Conservation (phyloP, 2,888 invertebrate genomes). For the Ceraclea dissimilis region DNA sequence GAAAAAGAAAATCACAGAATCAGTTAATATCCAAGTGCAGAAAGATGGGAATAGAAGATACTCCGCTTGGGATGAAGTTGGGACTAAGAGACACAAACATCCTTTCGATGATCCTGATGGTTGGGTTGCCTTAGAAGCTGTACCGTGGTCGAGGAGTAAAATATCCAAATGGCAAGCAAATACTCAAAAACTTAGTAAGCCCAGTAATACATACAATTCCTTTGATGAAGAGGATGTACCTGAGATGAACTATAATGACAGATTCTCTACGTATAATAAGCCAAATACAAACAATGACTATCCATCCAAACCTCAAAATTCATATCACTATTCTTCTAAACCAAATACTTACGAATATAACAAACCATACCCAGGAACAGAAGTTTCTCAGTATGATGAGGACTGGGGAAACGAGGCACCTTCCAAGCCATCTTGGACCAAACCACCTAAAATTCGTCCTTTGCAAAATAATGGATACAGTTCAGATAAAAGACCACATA, state of each 20-base stretch:
- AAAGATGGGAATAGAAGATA: slow-evolving; percentile 35
- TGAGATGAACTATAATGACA: slow-evolving; percentile 13
- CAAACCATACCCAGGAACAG: slow-evolving; percentile 11
- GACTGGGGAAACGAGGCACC: slow-evolving; percentile 22
- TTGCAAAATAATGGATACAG: slow-evolving; percentile 5
- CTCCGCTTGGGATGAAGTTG: slow-evolving; percentile 46
- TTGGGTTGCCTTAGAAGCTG: slow-evolving; percentile 70
- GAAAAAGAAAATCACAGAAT: slow-evolving; percentile 26
- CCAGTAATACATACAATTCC: slow-evolving; percentile 19
- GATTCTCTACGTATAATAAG: slow-evolving; percentile 16
- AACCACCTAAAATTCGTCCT: slow-evolving; percentile 12
- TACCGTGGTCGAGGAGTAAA: slow-evolving; percentile 74
- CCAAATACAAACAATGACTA: slow-evolving; percentile 16
- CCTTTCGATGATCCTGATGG: slow-evolving; percentile 64
- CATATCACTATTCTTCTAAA: slow-evolving; percentile 8
- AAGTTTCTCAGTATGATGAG: slow-evolving; percentile 8
- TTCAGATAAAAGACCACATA: slow-evolving; percentile 12
- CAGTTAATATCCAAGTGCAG: slow-evolving; percentile 31
- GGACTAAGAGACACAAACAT: slow-evolving; percentile 50
- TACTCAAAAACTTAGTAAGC: slow-evolving; percentile 29
- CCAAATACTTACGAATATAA: slow-evolving; percentile 18
- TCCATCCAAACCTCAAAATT: slow-evolving; percentile 17
- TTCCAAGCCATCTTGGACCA: slow-evolving; percentile 23
- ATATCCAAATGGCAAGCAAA: slow-evolving; percentile 73
- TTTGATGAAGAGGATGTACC: slow-evolving; percentile 20